Conservation (phyloP, 2,888 invertebrate genomes). For the Parnassius glacialis region DNA sequence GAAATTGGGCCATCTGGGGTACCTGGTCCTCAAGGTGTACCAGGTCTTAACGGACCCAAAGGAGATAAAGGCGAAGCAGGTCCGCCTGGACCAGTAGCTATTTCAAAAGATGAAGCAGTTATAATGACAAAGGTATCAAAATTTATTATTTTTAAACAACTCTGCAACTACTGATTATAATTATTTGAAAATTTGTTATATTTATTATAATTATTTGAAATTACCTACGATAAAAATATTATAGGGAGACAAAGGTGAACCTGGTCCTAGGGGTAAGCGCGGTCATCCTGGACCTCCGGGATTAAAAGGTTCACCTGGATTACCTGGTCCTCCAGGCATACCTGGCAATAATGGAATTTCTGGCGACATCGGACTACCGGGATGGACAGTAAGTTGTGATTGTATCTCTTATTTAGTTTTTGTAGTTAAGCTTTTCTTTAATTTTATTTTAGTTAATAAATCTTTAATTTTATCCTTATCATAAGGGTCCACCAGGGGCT, state of each 20-base stretch:
- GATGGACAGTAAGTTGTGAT: conserved; percentile 83
- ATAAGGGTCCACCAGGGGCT: conserved; percentile 85
- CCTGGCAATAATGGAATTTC: conserved; percentile 84
- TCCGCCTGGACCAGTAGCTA: conserved; percentile 83
- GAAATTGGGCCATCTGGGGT: conserved; percentile 86
- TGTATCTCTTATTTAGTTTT: no score
- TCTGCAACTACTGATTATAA: no score
- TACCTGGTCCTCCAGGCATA: conserved; percentile 86
- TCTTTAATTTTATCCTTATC: no score
- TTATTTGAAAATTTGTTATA: no score
- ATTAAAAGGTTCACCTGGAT: conserved; percentile 86
- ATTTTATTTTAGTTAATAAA: no score
- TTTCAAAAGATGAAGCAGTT: conserved; percentile 81
- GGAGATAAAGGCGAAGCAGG: conserved; percentile 88
- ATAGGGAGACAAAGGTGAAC: conserved; percentile 67
- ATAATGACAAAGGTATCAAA: conserved; percentile 77
- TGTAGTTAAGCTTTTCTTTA: no score
- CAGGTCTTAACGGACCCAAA: conserved; percentile 83
- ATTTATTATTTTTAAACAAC: no score
- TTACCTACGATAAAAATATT: neutral
- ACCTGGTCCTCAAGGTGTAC: conserved; percentile 85
- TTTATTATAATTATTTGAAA: no score
- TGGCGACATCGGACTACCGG: conserved; percentile 89
- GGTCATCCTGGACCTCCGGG: conserved; percentile 92
- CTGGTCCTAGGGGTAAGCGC: conserved; percentile 74